Base-by-base conservation (phyloP, 2,888 invertebrate species). In the Apocheima hispidaria region DNA sequence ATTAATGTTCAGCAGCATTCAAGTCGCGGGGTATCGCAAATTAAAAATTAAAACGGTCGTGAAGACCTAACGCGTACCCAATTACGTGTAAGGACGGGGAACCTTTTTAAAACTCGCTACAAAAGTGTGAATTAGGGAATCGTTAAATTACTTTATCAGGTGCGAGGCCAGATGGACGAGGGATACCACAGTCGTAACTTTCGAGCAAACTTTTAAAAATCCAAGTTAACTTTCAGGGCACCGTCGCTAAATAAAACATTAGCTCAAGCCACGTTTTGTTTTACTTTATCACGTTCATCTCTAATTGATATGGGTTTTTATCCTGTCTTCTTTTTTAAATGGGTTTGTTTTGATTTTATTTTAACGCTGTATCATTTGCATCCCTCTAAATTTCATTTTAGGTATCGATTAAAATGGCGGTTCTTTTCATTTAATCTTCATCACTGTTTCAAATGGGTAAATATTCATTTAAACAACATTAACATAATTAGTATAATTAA, bases 61-160 rank as follows among this genome's bases (percentile, higher is more conserved):
- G 80, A 82, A 79, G 78, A 82, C 79, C 79, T 79, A 84, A 82
- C 78, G 83, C 79, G 75, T 83, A 84, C 81, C 80, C 83, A 87
- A 87, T 87, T 86, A 83, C 78, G 76, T 76, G 74, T 77, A 77
- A 77, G 79, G 79, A 77, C 73, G 73, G 76, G 75, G 77, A 86
- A 82, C 82, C 81, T 86, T 90, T 90, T 88, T 84, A 80, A 86
- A 89, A 87, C 88, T 90, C 88, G 85, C 83, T 79, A 88, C 89
- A 88, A 87, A 90, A 89, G 87, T 88, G 87, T 82, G 85, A 88
- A 91, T 90, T 89, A 85, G 88, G 84, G 84, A 88, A 89, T 88
- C 85, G 86, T 85, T 80, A 87, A 90, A 90, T 90, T 86, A 87
- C 88, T 86, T 91, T 91, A 90, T 88, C 87, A 85, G 88, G 87